phyloP scores from a whole-genome alignment of 2,797 vertebrate genomes.

The Falco peregrinus region DNA sequence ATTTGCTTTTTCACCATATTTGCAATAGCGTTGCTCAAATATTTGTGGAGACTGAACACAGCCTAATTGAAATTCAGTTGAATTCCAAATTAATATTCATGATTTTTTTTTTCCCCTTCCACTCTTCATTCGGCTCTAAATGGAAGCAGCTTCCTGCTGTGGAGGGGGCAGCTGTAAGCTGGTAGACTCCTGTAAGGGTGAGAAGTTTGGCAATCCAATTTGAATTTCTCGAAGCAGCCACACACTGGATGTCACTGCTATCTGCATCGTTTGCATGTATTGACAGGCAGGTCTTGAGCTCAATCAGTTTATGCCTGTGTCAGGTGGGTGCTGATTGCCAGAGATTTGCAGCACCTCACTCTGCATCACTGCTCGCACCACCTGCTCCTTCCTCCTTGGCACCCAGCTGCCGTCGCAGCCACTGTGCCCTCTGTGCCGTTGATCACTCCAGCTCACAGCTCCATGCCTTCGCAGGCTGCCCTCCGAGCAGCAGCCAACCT shows the following conservation, averaged over 20 bases:
- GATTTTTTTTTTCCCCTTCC: neutral
- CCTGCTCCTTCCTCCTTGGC: slow-evolving; percentile 20
- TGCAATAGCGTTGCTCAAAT: slow-evolving; percentile 57
- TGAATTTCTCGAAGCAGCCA: neutral
- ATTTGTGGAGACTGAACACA: slow-evolving; percentile 49
- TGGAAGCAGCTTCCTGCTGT: slow-evolving; percentile 28
- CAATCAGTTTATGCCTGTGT: neutral
- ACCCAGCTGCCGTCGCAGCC: neutral
- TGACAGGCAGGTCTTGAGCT: slow-evolving; percentile 4
- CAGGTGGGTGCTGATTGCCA: neutral
- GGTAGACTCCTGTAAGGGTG: slow-evolving; percentile 22
- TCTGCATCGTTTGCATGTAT: neutral
- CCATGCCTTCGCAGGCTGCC: neutral
- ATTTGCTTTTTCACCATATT: slow-evolving; percentile 38
- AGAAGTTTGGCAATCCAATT: slow-evolving; percentile 25
- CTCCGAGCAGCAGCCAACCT: neutral
- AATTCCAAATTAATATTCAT: slow-evolving; percentile 64
- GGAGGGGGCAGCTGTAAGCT: slow-evolving; percentile 51
- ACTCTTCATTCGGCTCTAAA: neutral
- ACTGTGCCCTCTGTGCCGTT: accelerated
- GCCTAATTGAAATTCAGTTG: slow-evolving; percentile 61
- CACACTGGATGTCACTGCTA: neutral
- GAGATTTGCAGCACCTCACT: neutral
- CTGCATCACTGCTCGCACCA: neutral
- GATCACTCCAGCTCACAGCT: neutral